Base-by-base conservation (phyloP, 2,113 vertebrate genomes). In the Phylloscopus whistleri region DNA sequence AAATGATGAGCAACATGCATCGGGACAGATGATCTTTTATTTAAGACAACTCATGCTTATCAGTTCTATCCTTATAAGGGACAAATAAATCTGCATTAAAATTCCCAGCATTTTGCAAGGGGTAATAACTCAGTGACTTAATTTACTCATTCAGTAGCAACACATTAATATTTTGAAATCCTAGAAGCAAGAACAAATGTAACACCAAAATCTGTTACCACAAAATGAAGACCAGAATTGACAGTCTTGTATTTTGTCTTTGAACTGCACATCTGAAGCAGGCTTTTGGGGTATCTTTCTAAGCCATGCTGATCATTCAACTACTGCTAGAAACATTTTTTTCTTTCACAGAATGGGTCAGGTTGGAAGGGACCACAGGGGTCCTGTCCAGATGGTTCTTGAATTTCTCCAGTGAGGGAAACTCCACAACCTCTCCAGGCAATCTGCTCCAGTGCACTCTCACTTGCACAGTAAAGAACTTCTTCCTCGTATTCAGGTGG, bases 341-440 rank as follows among this genome's bases (percentile, higher is more conserved):
- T 19, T 53, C 24, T 68, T 60, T 53, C 24, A 68, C 24, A 67
- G 46, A 30, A 30, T 26, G 10, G 28, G 27, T n/a, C 44, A 67
- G 22, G 16, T 5, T 59, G 44, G 19, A 81, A 67, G 4, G 28
- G 16, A 60, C 10, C 12, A 23, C 43, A 49, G 9, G 41, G 41
- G 41, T 14, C 41, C 41, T 41, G 41, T 26, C 14, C 43, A 22
- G 43, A 22, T 27, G 14, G 17, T 13, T 73, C 51, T 21, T 56
- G 15, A 58, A 22, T 37, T 19, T 49, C 23, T n/a, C 23, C n/a
- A 52, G 28, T 20, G 37, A 67, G 13, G 23, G 9, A 24, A 4
- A 52, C 3, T 21, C 37, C 37, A 51, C 27, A 52, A 3, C 9
- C 13, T 59, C 44, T 44, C 19, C 0, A 0, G 23, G 13, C 19